Conservation (phyloP, 2,797 vertebrate species). For the Gallinago nigripennis region DNA sequence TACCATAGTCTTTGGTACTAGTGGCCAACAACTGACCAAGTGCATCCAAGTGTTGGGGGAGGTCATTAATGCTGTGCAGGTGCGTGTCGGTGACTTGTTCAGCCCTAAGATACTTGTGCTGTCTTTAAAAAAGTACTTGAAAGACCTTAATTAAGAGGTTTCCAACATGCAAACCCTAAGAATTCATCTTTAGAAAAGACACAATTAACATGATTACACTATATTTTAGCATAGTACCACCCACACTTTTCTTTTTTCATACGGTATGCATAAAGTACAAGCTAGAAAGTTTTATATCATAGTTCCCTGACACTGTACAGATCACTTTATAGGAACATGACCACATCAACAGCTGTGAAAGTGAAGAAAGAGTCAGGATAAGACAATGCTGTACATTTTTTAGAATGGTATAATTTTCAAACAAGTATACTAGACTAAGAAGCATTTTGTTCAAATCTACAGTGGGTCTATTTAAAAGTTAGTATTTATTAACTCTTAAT, state of each 20-base stretch:
- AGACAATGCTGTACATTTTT: background rate
- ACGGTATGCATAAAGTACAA: background rate
- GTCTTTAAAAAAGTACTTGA: background rate
- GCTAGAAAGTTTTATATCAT: background rate
- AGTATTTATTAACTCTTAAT: constrained; percentile 46
- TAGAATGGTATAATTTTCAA: background rate
- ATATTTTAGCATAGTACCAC: background rate
- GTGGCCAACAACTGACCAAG: background rate
- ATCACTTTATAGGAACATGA: background rate
- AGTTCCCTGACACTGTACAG: background rate
- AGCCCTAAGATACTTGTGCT: background rate
- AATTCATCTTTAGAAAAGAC: constrained; percentile 7
- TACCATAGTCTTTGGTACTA: background rate
- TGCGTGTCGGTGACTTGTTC: background rate
- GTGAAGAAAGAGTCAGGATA: background rate
- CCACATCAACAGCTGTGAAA: background rate
- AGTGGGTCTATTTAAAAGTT: constrained; percentile 26
- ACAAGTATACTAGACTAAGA: background rate
- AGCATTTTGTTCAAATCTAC: constrained; percentile 24
- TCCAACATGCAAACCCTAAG: background rate
- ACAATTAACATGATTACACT: background rate
- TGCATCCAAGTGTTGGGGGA: background rate
- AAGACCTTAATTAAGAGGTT: background rate
- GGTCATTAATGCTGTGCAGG: background rate
- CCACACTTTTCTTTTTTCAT: background rate